Percentiles rank a stretch among this genome's conserved stretches.
Evolutionary conservation across 2,113 vertebrate genomes (phyloP).

Genomic region (Synodontis membranacea): DNA sequence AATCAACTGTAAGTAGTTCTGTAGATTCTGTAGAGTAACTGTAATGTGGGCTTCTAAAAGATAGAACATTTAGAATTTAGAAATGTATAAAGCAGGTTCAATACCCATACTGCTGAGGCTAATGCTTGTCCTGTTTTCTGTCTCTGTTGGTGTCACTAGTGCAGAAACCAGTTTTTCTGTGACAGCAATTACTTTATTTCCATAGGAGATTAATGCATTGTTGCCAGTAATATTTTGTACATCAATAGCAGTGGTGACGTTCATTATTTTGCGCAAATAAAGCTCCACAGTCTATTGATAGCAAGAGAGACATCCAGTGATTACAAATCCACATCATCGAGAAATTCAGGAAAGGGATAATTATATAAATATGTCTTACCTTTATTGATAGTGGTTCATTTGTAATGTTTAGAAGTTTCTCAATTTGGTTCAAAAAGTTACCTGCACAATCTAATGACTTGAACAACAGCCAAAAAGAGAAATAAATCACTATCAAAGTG

Average conservation of each 20-base stretch:
- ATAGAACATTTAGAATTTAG: not conserved
- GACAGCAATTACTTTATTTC: not conserved
- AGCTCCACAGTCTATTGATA: not conserved
- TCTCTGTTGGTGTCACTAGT: not conserved
- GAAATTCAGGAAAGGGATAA: not conserved
- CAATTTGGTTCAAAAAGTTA: not conserved
- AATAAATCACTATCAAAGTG: not conserved
- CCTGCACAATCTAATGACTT: rapidly evolving
- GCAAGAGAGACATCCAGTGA: not conserved
- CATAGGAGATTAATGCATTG: not conserved
- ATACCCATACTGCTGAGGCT: not conserved
- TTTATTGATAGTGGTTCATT: not conserved
- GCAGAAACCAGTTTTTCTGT: slow-evolving; percentile 17
- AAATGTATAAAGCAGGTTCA: not conserved
- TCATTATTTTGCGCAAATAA: not conserved
- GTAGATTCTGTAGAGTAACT: not conserved
- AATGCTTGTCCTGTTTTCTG: not conserved
- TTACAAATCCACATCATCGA: not conserved
- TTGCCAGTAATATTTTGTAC: not conserved
- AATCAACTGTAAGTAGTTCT: not conserved
- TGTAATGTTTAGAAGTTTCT: not conserved
- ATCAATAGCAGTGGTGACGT: not conserved
- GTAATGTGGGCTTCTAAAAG: too few species aligned
- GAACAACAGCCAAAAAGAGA: not conserved
- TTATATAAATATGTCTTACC: not conserved